Conservation (phyloP, 2,888 invertebrate species). For the Lepas anatifera region DNA sequence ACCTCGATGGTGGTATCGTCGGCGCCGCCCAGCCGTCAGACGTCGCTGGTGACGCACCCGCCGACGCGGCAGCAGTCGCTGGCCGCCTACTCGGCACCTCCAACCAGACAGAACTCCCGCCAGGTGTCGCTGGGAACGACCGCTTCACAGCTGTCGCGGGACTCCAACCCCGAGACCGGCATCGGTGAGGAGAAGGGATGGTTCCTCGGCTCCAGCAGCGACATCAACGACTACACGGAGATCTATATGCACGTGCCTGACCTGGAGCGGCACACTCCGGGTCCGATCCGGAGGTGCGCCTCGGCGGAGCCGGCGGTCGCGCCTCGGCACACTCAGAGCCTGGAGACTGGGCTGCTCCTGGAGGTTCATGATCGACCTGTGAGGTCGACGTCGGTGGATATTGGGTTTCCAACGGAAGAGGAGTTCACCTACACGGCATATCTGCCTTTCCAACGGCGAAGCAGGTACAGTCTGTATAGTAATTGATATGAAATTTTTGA, state of each 20-base stretch:
- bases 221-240: constrained; percentile 45
- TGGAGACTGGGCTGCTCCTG: constrained; percentile 22
- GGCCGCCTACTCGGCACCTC: constrained; percentile 52
- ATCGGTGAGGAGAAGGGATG: constrained; percentile 20
- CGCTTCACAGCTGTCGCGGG: constrained; percentile 22
- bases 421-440: constrained; percentile 77
- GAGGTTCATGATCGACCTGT: constrained; percentile 37
- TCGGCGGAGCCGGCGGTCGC: constrained; percentile 35
- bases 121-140: constrained; percentile 20
- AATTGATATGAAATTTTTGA: too few relatives aligned
- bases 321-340: constrained; percentile 1
- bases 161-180: constrained; percentile 23
- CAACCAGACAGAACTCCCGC: constrained; percentile 48
- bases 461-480: too few relatives aligned
- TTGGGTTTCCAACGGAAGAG: constrained; percentile 71
- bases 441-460: constrained; percentile 7
- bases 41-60: constrained; percentile 34
- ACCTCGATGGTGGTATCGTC: constrained; percentile 20
- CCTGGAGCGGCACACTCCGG: constrained; percentile 36
- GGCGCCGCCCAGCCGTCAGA: constrained; percentile 26
- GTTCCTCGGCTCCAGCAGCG: constrained; percentile 23
- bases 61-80: constrained; percentile 34
- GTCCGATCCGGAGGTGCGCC: constrained; percentile 26
- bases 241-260: constrained; percentile 44
- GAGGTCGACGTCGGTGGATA: constrained; percentile 72